phyloP scores from a whole-genome alignment of 2,888 invertebrate genomes.

The Xanthostigma xanthostigma region DNA sequence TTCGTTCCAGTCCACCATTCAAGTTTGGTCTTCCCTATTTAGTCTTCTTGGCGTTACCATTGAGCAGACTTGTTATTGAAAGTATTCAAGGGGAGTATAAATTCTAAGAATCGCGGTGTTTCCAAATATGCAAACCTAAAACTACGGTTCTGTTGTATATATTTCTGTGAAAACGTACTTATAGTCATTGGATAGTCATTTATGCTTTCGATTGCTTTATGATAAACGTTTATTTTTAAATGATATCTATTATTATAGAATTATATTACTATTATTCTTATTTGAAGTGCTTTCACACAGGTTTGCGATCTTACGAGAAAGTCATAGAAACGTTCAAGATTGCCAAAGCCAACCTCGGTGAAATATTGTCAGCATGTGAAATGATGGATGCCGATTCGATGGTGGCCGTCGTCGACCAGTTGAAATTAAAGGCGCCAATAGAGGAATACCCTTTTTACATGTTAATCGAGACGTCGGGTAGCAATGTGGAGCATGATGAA shows the following conservation, averaged over 20 bases:
- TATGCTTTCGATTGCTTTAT: too few relatives aligned
- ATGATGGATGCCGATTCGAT: constrained; percentile 71
- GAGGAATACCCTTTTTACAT: constrained; percentile 66
- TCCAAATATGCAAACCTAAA: too few relatives aligned
- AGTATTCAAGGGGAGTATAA: too few relatives aligned
- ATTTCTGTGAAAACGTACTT: neutral
- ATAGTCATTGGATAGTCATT: neutral
- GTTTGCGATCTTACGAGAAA: constrained; percentile 59
- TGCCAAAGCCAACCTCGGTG: constrained; percentile 62
- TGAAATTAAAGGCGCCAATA: constrained; percentile 43
- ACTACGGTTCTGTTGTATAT: neutral
- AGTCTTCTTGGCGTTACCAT: too few relatives aligned
- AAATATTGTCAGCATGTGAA: constrained; percentile 90
- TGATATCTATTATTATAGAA: too few relatives aligned
- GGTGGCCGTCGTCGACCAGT: constrained; percentile 41
- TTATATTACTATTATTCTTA: too few relatives aligned
- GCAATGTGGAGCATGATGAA: constrained; percentile 65
- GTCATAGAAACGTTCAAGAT: constrained; percentile 60
- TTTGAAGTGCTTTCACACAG: constrained; percentile 27
- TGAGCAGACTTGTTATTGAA: too few relatives aligned
- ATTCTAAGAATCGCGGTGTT: too few relatives aligned
- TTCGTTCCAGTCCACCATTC: too few relatives aligned
- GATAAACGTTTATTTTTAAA: too few relatives aligned
- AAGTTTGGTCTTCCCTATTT: too few relatives aligned
- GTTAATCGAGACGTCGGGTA: constrained; percentile 75